phyloP scores from a whole-genome alignment of 2,113 vertebrate genomes.

The Brachypodius melanocephalos region DNA sequence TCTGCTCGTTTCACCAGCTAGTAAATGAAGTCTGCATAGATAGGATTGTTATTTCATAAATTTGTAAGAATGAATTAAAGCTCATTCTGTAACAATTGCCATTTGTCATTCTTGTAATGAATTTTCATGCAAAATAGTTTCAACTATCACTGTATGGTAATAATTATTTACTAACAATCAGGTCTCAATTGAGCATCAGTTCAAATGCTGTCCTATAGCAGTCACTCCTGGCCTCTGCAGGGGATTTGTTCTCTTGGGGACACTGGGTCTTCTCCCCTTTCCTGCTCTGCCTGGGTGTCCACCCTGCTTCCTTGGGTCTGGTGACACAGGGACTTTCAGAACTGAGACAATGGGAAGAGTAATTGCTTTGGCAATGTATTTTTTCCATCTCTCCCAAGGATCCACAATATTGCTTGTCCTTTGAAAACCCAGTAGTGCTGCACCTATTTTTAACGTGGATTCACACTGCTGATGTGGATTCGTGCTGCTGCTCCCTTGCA shows the following conservation, averaged over 20 bases:
- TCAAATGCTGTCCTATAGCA: background rate
- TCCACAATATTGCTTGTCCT: background rate
- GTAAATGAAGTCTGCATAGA: constrained; percentile 39
- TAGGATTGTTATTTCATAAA: constrained; percentile 43
- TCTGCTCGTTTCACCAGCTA: constrained; percentile 29
- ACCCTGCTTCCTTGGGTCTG: background rate
- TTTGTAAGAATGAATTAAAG: constrained; percentile 25
- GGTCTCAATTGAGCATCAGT: background rate
- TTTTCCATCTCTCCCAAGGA: background rate
- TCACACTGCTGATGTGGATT: background rate
- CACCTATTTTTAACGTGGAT: background rate
- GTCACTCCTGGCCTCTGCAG: background rate
- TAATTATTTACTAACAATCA: constrained; percentile 47
- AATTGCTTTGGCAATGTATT: background rate
- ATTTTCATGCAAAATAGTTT: constrained; percentile 31
- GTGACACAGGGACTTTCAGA: background rate
- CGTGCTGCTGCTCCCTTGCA: rapidly evolving
- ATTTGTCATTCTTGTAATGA: constrained; percentile 18
- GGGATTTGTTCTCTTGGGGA: background rate
- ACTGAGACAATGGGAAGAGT: background rate
- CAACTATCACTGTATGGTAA: background rate
- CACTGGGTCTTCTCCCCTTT: background rate
- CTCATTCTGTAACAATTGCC: constrained; percentile 11
- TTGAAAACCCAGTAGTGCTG: background rate
- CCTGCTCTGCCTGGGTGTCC: background rate